Percentiles rank a stretch among this genome's conserved stretches.
Conservation (phyloP, 2,113 vertebrate species). For the Eudorcas thomsonii region DNA sequence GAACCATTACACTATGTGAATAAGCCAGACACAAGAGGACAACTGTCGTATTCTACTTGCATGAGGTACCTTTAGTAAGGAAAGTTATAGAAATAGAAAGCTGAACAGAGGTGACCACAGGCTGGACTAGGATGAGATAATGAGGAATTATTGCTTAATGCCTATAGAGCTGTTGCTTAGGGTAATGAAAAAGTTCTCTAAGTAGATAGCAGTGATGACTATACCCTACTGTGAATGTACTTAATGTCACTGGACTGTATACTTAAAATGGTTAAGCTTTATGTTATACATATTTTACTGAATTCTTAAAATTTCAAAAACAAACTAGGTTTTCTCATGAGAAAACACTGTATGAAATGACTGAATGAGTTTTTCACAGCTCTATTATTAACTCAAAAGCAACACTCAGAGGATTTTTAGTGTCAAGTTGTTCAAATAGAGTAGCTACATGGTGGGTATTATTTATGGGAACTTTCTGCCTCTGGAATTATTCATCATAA, state of each 20-base stretch:
- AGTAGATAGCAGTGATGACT: not conserved
- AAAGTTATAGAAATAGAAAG: not conserved
- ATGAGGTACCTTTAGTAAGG: not conserved
- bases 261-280: not conserved
- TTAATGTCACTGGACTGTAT: not conserved
- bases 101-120: not conserved
- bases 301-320: not conserved
- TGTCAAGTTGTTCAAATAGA: not conserved
- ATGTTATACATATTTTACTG: not conserved
- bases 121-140: not conserved
- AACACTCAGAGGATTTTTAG: not conserved
- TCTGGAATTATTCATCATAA: slow-evolving; percentile 37
- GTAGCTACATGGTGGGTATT: not conserved
- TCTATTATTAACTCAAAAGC: slow-evolving; percentile 3
- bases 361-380: not conserved
- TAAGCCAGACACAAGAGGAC: not conserved
- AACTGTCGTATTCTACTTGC: not conserved
- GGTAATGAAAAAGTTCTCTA: not conserved
- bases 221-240: not conserved
- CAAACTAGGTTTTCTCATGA: not conserved
- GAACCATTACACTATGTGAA: not conserved
- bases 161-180: not conserved
- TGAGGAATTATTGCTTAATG: not conserved
- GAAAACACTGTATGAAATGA: not conserved
- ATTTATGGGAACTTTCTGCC: not conserved